Evolutionary conservation across 2,797 vertebrate genomes (phyloP), one percentile per base, ranked within the genome.

Genomic region (Odontamblyopus rebecca): DNA sequence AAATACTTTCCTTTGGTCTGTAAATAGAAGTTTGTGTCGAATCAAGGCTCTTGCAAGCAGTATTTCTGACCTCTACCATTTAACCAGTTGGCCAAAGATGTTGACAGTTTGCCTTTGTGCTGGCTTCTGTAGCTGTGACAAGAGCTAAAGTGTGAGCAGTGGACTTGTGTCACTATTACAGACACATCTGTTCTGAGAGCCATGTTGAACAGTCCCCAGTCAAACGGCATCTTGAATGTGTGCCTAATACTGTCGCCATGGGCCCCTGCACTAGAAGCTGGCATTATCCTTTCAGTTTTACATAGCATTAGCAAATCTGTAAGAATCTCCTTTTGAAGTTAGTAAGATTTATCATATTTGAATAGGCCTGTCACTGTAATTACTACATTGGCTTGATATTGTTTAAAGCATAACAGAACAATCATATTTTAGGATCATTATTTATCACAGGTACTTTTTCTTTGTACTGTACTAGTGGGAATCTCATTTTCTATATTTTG

Each of bases 151-250:
- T 44, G 13, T 67, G 72, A 60, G 5, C 60, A 68, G 60, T 12
- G 61, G 64, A 56, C 76, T 56, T 48, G 29, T 61, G 62, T 61
- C 41, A 59, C 72, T 71, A 74, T 84, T 69, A 77, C 53, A 75
- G 41, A 66, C 67, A 63, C 74, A 73, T 72, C 72, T 71, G 72
- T 71, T 71, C 38, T 69, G 56, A 48, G 61, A 70, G 23, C 72
- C 74, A 67, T 75, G 72, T 73, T 38, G 11, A 68, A 80, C 71
- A 65, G 61, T 77, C 18, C 68, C 53, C 57, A 19, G 77, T 26
- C 69, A 1, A 5, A 62, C 48, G 23, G 32, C 76, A 50, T 68
- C 60, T 64, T 75, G 72, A 18, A 67, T 1, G 2, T 63, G 29
- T 67, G 71, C 57, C 70, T 74, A 60, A 66, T 61, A 4, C 59